Base-by-base conservation (phyloP, 2,113 vertebrate genomes). In the Artemisiospiza belli region DNA sequence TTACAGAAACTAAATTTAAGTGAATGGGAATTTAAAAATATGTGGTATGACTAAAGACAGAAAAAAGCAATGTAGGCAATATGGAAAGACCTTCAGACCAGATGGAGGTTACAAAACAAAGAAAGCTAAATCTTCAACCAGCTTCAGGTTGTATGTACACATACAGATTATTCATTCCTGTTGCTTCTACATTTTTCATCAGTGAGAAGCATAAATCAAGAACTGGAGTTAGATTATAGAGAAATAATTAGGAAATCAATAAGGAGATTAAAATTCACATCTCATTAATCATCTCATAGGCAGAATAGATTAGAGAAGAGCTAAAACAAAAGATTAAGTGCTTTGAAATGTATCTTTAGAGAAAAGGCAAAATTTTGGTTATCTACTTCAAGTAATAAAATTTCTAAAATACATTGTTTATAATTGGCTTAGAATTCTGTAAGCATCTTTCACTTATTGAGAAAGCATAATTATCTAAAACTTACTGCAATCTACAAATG, bases 231-330 rank as follows among this genome's bases (percentile, higher is more conserved):
- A 86, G 52, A 87, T 85, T 92, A 95, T 81, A n/a, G 89, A 89
- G 84, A 95, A 95, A 87, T 93, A 91, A 97, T 93, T 76, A 84
- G 92, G 69, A 94, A 97, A 95, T 86, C 78, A 93, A 80, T 84
- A 89, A 87, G 81, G 78, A 95, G 69, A 91, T 95, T 94, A 91
- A 70, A 83, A 90, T 92, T 90, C 78, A 79, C 89, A 90, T 92
- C 74, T 92, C 87, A 94, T 95, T 94, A 94, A 85, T 94, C 84
- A 46, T 87, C 55, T 89, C 81, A 76, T 8, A 85, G 57, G 46
- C 85, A 89, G 67, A 73, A 86, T 1, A 92, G 70, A 81, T 93
- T 54, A 82, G 54, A 83, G 72, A 83, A 79, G n/a, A 92, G 57
- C 43, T 63, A 91, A 83, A 93, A 35, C 57, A 89, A 84, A 79